Evolutionary conservation across 2,113 vertebrate species (phyloP), one percentile per base, ranked within the genome.

Genomic region (Noturus placidus): DNA sequence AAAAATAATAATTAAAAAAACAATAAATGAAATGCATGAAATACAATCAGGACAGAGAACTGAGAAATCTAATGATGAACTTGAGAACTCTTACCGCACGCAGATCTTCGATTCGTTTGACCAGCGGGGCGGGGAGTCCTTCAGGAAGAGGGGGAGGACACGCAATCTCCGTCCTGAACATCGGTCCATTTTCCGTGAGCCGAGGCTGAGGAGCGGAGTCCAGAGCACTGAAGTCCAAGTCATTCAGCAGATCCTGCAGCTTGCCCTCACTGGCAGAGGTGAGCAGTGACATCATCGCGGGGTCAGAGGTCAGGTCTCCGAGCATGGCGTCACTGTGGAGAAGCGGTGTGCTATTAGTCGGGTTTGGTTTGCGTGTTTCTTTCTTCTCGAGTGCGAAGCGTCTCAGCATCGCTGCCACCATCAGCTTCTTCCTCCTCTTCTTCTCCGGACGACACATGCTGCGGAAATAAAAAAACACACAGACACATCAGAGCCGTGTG

Each of bases 381-480:
- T 97, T 96, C 91, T 97, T 97, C 90, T 97, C 96, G 83, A 95
- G 96, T 65, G 97, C 95, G 94, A 97, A 97, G 91, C 96, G 96
- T 86, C 94, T 92, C 84, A 97, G 94, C 96, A 97, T 97, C 90
- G 96, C 96, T 89, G 96, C 96, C 88, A 97, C 89, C 91, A 97
- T 97, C 27, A 96, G 87, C 83, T 95, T 96, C 93, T 96, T 97
- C 70, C 92, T 89, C 93, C 96, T 97, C 94, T 97, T 97, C 92
- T 97, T 97, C 90, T 97, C 96, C 79, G 96, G 96, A 57, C 96
- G 96, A 90, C 96, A 96, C 86, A 95, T 93, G 87, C 97, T 97
- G 93, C 22, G 83, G 91, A 25, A 59, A 59, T 8, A n/a, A 81
- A 42, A 27, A 52, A n/a, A 2, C 74, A 52, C n/a, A 54, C 1